Evolutionary conservation across 2,113 vertebrate genomes (phyloP), one percentile per base, ranked within the genome.

Genomic region (Ia io): DNA sequence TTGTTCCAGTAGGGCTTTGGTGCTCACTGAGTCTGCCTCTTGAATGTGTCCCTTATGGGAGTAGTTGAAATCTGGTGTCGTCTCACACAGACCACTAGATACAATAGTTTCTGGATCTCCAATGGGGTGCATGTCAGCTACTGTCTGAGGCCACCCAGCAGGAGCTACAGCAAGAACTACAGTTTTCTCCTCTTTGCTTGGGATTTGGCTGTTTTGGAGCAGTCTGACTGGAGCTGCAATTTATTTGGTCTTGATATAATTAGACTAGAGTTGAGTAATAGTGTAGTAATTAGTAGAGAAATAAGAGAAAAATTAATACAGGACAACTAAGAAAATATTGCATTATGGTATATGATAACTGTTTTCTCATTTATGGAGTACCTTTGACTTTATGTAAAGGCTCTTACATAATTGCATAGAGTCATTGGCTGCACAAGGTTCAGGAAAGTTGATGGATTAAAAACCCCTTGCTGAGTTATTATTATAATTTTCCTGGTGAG

Each of bases 401-500:
- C 70, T 97, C 90, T 35, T 61, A 5, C 12, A 77, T 93, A 65
- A 74, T 49, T 84, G 32, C 94, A 22, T 32, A 8, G 89, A 63
- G 40, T 84, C 40, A 44, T 2, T 13, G 9, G 28, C 12, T 94
- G 70, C 20, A 10, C 77, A 11, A 0, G 40, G 71, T 82, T 61
- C 20, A 9, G 47, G 89, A 51, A 35, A 76, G 67, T 32, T 91
- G 59, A 23, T 59, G 91, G 73, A 63, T 1, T 67, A 32, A 30
- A 76, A 96, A 84, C 84, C 93, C 78, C 69, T 69, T 93, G 49
- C 44, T 77, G 85, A 76, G 23, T 84, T 95, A 92, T 25, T 30
- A 44, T 85, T 96, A 90, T 90, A 10, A 9, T 92, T 73, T 95
- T 78, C 40, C n/a, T 40, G 23, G 32, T 37, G 40, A 76, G 2